Evolutionary conservation across 1,140 invertebrate species (phyloP).

Genomic region (Oncopodura yosiiana): DNA sequence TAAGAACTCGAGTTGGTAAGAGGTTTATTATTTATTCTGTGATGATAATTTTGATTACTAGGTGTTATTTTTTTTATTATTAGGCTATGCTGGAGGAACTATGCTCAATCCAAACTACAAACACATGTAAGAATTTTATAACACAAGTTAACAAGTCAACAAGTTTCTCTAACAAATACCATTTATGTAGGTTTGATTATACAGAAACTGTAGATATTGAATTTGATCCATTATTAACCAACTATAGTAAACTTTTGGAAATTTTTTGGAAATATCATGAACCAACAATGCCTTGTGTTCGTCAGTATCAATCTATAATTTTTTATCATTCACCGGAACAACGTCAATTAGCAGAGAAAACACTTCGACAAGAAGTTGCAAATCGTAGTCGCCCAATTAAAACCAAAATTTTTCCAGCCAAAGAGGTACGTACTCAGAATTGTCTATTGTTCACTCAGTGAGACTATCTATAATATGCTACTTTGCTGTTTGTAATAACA

Average conservation of each 20-base stretch:
- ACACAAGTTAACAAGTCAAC: background rate
- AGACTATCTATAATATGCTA: no score
- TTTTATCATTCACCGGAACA: slow-evolving; percentile 86
- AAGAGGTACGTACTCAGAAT: no score
- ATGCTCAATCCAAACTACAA: slow-evolving; percentile 25
- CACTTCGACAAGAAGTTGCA: slow-evolving; percentile 53
- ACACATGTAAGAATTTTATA: slow-evolving; percentile 15
- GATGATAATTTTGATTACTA: no score
- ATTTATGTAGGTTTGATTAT: slow-evolving; percentile 64
- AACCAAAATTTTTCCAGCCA: slow-evolving; percentile 63
- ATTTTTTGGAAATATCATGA: slow-evolving; percentile 91
- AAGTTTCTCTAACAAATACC: background rate
- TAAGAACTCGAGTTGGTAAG: slow-evolving; percentile 66
- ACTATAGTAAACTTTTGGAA: slow-evolving; percentile 63
- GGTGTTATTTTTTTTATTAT: no score
- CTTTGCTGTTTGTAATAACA: no score
- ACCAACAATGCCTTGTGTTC: slow-evolving; percentile 62
- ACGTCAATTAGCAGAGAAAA: slow-evolving; percentile 60
- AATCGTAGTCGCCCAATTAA: slow-evolving; percentile 50
- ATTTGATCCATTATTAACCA: slow-evolving; percentile 67
- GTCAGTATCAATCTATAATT: slow-evolving; percentile 88
- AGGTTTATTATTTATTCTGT: no score
- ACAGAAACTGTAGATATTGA: slow-evolving; percentile 88
- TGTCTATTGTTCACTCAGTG: no score
- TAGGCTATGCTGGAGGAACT: slow-evolving; percentile 31